A percentile compares a stretch with the other conserved stretches of the same genome.
Conservation (phyloP, 2,797 vertebrate species). For the Sebastes aleutianus region DNA sequence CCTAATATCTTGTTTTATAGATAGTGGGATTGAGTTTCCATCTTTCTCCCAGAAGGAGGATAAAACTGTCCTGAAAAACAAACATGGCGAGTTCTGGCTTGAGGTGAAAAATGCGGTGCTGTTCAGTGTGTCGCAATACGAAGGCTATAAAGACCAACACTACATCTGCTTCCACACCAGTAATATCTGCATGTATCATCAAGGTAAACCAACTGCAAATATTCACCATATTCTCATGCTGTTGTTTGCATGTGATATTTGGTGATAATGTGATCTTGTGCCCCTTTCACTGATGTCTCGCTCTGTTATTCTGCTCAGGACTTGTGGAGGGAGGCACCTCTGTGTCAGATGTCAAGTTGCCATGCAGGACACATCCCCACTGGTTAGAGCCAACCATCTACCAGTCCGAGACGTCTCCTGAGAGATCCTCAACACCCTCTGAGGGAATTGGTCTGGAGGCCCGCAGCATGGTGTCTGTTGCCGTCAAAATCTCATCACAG, state of each 20-base stretch:
- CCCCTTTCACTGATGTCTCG: not conserved
- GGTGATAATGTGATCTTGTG: not conserved
- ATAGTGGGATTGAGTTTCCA: not conserved
- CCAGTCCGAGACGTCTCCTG: slow-evolving; percentile 87
- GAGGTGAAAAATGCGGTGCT: slow-evolving; percentile 90
- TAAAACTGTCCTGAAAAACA: slow-evolving; percentile 84
- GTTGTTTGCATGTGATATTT: not conserved
- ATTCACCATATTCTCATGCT: not conserved
- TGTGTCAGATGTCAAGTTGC: slow-evolving; percentile 85
- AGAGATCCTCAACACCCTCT: slow-evolving; percentile 79
- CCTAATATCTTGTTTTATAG: not conserved
- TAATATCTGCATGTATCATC: slow-evolving; percentile 91
- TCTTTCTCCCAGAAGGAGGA: slow-evolving; percentile 83
- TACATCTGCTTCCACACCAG: slow-evolving; percentile 94
- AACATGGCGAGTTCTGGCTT: slow-evolving; percentile 96
- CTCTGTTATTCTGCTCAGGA: slow-evolving; percentile 73
- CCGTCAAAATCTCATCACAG: slow-evolving; percentile 93
- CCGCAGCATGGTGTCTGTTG: slow-evolving; percentile 93
- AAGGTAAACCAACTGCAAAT: slow-evolving; percentile 82
- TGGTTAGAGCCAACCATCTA: slow-evolving; percentile 96
- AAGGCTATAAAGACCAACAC: slow-evolving; percentile 96
- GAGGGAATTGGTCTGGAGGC: slow-evolving; percentile 89
- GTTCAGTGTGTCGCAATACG: slow-evolving; percentile 93
- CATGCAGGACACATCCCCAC: slow-evolving; percentile 88
- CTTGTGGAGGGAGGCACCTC: slow-evolving; percentile 84